Base-by-base conservation (phyloP, 1,140 invertebrate genomes). In the Brachionus asplanchnoidis region DNA sequence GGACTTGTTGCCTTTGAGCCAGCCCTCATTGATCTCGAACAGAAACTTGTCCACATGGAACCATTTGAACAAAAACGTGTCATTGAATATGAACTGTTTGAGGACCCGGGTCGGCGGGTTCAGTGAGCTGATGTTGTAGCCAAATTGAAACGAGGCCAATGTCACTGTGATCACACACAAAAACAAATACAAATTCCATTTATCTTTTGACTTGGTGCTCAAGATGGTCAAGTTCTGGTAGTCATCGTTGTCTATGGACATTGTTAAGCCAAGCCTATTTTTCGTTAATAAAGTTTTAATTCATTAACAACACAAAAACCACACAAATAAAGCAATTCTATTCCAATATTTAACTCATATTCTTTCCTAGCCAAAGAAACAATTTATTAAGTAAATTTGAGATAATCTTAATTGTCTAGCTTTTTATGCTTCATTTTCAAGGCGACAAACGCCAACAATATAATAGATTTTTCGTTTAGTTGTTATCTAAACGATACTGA, bases 121-220 rank as follows among this genome's bases (percentile, higher is more conserved):
- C 12, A 60, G 17, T 12, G 44, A 46, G 20, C 82, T 60, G 8
- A 84, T 84, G 28, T 73, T 73, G 44, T 84, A 84, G 26, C 82
- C 82, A 36, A 84, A 84, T 20, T 46, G 40, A 26, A 84, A 84
- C 8, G 82, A 75, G 44, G 82, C 82, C 20, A 46, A 50, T 11
- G 82, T 53, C 3, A 60, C 82, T 53, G 53, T 73, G 4, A 73
- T 28, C 3, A 44, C n/a, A 60, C 82, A 84, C 11, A 73, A 7
- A 17, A 84, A 17, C 11, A 84, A 56, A 28, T 60, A 65, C n/a
- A 82, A 28, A 12, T 26, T 82, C 79, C 79, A 82, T 65, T 60
- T 65, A 8, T 56, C 20, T 36, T 36, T 56, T 56, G 28, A 26
- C 36, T 50, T 50, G 42, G 14, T 6, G 23, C 20, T 56, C 9